Evolutionary conservation across 1,140 invertebrate species (phyloP), one percentile per base, ranked within the genome.

Genomic region (Chymomyza costata): DNA sequence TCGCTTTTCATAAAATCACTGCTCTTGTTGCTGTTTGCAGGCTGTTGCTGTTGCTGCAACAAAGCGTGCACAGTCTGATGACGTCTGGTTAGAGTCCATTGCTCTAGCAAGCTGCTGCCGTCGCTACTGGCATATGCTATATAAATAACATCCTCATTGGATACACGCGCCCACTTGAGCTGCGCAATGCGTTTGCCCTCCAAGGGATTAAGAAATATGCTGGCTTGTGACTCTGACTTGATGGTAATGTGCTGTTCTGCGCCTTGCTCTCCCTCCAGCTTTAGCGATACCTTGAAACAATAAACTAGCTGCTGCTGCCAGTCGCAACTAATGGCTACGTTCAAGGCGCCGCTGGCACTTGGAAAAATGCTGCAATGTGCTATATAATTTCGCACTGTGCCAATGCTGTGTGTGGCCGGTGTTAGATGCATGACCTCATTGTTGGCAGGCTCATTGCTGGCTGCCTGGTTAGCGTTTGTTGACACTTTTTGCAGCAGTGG

Each of bases 81-180:
- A 37, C 94, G 92, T 70, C 96, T 93, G 3, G 91, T 88, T 3
- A 97, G 86, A 68, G 95, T 93, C 95, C 95, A 97, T 3, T 96
- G 89, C 83, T 96, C 93, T 10, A 97, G 87, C 35, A 91, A 89
- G 70, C 92, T 91, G 71, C 91, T 91, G 10, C 89, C 88, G 18
- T 86, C 88, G 5, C 85, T 86, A 44, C 89, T 88, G 53, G 88
- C 91, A 31, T 91, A 91, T 31, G 90, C 89, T 6, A 95, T 90
- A 34, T 94, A 89, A 7, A 95, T 85, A 1, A 93, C 92, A 87
- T 97, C 95, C 2, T 92, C 91, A 74, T 93, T 93, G 78, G 95
- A 95, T 13, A 91, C 87, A 7, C 92, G 89, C 38, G 94, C 91
- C 89, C 95, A 97, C 47, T 93, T 90, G 2, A 97, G 83, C 66